Percentiles rank a stretch among this genome's conserved stretches.
Evolutionary conservation across 2,888 invertebrate genomes (phyloP).

Genomic region (Heterodera filipjevi): DNA sequence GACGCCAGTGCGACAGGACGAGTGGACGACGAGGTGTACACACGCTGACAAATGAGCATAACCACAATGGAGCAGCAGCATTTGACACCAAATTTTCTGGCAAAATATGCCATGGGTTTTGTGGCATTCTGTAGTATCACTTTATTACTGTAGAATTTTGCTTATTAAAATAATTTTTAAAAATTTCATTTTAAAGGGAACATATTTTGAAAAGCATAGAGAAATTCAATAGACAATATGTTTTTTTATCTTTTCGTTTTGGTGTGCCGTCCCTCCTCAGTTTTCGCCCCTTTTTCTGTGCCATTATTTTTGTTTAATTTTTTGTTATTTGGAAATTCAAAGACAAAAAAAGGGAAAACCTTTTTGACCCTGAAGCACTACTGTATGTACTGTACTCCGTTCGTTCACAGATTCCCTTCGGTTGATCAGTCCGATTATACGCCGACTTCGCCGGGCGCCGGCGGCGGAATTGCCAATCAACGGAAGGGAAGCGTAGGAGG

Average conservation of each 20-base stretch:
- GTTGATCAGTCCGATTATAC: constrained; percentile 3
- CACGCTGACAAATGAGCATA: background rate
- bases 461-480: background rate
- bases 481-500: constrained; percentile 10
- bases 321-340: background rate
- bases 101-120: background rate
- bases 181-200: background rate
- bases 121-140: background rate
- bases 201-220: too few species aligned
- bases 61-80: too few species aligned
- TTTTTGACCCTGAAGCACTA: background rate
- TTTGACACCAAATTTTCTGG: too few species aligned
- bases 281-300: constrained; percentile 2
- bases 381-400: background rate
- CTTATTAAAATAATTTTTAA: too few species aligned
- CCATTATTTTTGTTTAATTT: background rate
- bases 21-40: constrained; percentile 32
- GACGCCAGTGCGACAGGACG: constrained; percentile 27
- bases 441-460: background rate
- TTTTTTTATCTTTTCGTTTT: background rate
- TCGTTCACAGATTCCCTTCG: constrained; percentile 18
- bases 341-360: background rate
- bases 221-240: background rate
- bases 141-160: too few species aligned
- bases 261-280: background rate